Evolutionary conservation across 1,140 invertebrate genomes (phyloP).

Genomic region (Atta texana): DNA sequence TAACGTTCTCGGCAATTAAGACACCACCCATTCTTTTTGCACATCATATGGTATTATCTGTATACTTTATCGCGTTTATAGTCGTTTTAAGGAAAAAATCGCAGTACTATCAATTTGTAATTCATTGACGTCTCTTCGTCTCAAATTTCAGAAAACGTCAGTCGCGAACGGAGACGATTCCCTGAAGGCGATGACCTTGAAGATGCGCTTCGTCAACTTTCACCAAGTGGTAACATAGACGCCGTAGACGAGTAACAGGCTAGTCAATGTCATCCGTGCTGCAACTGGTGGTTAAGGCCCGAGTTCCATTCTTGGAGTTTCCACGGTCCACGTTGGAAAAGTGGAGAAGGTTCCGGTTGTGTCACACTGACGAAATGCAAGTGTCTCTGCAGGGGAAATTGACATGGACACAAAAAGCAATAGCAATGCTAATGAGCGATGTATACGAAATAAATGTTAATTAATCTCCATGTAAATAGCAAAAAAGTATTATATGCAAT

Average conservation of each 20-base stretch:
- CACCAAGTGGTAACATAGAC: constrained; percentile 76
- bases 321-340: constrained; percentile 13
- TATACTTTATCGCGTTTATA: constrained; percentile 11
- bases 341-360: constrained; percentile 50
- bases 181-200: constrained; percentile 78
- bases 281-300: constrained; percentile 32
- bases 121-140: not conserved
- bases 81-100: constrained; percentile 7
- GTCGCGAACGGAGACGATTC: not conserved
- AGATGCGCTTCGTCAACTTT: constrained; percentile 82
- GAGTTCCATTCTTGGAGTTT: constrained; percentile 35
- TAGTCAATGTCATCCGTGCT: constrained; percentile 80
- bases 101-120: not conserved
- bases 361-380: constrained; percentile 31
- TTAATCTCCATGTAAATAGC: not conserved
- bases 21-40: constrained; percentile 57
- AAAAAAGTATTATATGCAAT: not conserved
- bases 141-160: constrained; percentile 61
- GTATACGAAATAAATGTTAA: not conserved
- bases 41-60: constrained; percentile 45
- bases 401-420: not conserved
- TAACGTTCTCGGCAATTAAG: constrained; percentile 66
- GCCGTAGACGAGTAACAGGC: constrained; percentile 69
- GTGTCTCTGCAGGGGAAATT: constrained; percentile 11
- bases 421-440: not conserved